Evolutionary conservation across 2,888 invertebrate species (phyloP), one percentile per base, ranked within the genome.

Genomic region (Platypus cylindrus): DNA sequence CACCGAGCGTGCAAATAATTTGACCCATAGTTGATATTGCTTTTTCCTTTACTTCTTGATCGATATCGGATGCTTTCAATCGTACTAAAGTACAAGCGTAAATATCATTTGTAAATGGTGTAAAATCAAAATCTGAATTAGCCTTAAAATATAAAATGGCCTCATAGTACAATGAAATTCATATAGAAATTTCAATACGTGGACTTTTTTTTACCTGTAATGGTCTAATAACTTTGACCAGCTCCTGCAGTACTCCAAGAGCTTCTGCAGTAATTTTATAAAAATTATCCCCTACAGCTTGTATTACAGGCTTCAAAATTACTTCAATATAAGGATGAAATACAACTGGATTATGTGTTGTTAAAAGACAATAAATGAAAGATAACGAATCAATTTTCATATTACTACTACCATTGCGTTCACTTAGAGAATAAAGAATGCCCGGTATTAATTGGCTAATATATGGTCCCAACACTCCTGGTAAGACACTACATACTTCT

Each of bases 181-280:
- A 20, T 9, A 20, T 7, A 7, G 5, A 27, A 27, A 15, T 27
- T 27, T 27, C 4, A 4, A 27, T 14, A 27, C 4, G 15, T 27
- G 13, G 8, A 27, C 5, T 20, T 20, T 20, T 20, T 20, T 20
- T 20, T 44, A 34, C 55, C 75, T 81, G 79, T 30, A 85, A 64
- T 0, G 93, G 93, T 16, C 90, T 71, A 53, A 95, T 86, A 30
- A 95, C 91, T 66, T 87, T 87, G 15, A 95, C 90, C 39, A 97
- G 68, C 45, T 91, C 87, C 59, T 95, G 94, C 42, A 94, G 68
- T 12, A 95, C 94, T 15, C 87, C 66, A 34, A 97, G 66, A 2
- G 95, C 95, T 61, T 97, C 97, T 0, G 95, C 94, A 2, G 93
- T 90, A 49, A 98, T 95, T 68, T 98, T 98, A 67, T 98, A 98